Percentiles rank a stretch among this genome's conserved stretches.
These are phyloP conservation scores for Ceratoteleas bidentatus DNA, from an alignment of 1,140 invertebrate species.

Conservation along the genomic window DNA sequence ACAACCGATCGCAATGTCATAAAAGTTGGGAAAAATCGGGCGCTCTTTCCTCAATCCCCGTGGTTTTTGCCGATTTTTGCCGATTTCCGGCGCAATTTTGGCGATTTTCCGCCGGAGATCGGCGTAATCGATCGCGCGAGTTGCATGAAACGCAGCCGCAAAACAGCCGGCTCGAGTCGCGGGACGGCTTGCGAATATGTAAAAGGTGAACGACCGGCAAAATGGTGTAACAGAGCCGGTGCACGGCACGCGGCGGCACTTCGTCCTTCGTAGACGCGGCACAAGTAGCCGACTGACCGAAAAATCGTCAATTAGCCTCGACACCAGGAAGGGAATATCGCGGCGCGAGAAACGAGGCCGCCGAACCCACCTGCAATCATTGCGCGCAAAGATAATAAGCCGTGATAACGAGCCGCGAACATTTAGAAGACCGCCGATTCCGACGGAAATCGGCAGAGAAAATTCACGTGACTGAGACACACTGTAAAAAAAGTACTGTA, in stretches of 20 bases:
- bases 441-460: not conserved
- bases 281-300: conserved; percentile 73
- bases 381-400: conserved; percentile 37
- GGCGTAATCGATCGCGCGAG: conserved; percentile 43
- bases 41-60: too few species aligned
- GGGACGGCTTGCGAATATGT: conserved; percentile 40
- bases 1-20: too few species aligned
- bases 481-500: too few species aligned
- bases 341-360: conserved; percentile 55
- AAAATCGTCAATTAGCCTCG: conserved; percentile 71
- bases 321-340: conserved; percentile 66
- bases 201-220: conserved; percentile 72
- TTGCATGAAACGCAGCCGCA: conserved; percentile 34
- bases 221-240: conserved; percentile 64
- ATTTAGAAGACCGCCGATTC: conserved; percentile 14
- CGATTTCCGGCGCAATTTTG: too few species aligned
- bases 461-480: too few species aligned
- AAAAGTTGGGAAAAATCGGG: too few species aligned
- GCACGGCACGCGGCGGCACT: conserved; percentile 55
- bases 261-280: conserved; percentile 64
- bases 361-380: conserved; percentile 52
- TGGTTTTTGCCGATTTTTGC: too few species aligned
- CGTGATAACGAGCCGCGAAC: conserved; percentile 30
- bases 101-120: not conserved
- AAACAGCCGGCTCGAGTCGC: conserved; percentile 21